Conservation (phyloP, 2,888 invertebrate genomes). For the Heliconius cydno region DNA sequence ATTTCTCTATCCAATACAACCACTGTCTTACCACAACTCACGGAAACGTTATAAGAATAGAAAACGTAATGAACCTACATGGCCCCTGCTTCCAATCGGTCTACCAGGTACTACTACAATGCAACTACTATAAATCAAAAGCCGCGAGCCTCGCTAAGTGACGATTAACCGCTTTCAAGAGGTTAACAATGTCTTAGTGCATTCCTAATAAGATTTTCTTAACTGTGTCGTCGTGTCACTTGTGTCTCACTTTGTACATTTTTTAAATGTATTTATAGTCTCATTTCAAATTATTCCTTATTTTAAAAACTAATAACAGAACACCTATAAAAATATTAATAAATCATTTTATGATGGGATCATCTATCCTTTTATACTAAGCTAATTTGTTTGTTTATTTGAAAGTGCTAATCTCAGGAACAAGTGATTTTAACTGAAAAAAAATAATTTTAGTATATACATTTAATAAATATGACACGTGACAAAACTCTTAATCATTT, state of each 20-base stretch:
- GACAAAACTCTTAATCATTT: too few species aligned
- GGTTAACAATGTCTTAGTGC: slow-evolving; percentile 21
- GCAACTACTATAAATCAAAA: not conserved
- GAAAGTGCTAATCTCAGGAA: too few species aligned
- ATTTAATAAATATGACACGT: not conserved
- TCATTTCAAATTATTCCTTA: too few species aligned
- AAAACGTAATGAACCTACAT: not conserved
- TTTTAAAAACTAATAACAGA: too few species aligned
- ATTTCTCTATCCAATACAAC: not conserved
- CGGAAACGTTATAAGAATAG: slow-evolving; percentile 13
- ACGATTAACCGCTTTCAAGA: slow-evolving; percentile 23
- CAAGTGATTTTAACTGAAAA: too few species aligned
- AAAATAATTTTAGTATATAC: not conserved
- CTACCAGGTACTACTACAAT: not conserved
- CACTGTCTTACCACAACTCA: not conserved
- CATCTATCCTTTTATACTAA: too few species aligned
- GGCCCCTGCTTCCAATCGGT: not conserved
- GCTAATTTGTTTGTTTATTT: too few species aligned
- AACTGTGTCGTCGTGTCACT: not conserved
- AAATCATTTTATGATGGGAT: too few species aligned
- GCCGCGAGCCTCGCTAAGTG: not conserved
- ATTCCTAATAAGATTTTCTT: slow-evolving; percentile 13
- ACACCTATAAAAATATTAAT: too few species aligned
- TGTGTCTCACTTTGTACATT: not conserved
- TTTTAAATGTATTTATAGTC: not conserved